Evolutionary conservation across 1,140 invertebrate species (phyloP), one percentile per base, ranked within the genome.

Genomic region (Heliothis subflexa): DNA sequence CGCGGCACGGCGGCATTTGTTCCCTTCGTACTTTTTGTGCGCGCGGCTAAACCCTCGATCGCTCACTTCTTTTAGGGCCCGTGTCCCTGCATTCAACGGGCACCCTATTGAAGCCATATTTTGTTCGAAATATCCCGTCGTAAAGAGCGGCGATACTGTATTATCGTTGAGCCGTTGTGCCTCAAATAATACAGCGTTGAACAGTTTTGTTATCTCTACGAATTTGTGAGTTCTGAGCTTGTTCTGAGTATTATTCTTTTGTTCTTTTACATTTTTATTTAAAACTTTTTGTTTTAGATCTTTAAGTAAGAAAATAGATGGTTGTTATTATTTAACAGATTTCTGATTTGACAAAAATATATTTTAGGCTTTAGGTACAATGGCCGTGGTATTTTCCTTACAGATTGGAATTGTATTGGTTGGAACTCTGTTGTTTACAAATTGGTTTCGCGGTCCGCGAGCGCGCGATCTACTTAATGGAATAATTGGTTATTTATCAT

Each of bases 21-120:
- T 86, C 88, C 88, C 88, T 89, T 88, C 85, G 68, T 83, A 83
- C 84, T 89, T 91, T 91, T 91, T 91, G 87, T 88, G 75, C 70
- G 57, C 68, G 4, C 52, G 55, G 45, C 61, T 80, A 75, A 84
- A 81, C 85, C 83, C 85, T 82, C 80, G 18, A 64, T 66, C 77
- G 49, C 57, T 76, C 73, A 79, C 72, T 49, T 45, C 54, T 74
- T 77, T 68, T 66, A 55, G 80, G 80, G 81, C 81, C 82, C 73
- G 78, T 80, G 78, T 78, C 79, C 80, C 82, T 72, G 83, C 81
- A 82, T 84, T 84, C 62, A 84, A 82, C 80, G 50, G 75, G 75
- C 81, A 79, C 78, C 80, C 80, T 76, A 82, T 83, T 85, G 80
- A 82, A 81, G 77, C 66, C 66, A 80, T 81, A 82, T 77, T 81